A percentile compares a stretch with the other conserved stretches of the same genome.
Evolutionary conservation across 2,797 vertebrate species (phyloP).

Genomic region (Chelon auratus): DNA sequence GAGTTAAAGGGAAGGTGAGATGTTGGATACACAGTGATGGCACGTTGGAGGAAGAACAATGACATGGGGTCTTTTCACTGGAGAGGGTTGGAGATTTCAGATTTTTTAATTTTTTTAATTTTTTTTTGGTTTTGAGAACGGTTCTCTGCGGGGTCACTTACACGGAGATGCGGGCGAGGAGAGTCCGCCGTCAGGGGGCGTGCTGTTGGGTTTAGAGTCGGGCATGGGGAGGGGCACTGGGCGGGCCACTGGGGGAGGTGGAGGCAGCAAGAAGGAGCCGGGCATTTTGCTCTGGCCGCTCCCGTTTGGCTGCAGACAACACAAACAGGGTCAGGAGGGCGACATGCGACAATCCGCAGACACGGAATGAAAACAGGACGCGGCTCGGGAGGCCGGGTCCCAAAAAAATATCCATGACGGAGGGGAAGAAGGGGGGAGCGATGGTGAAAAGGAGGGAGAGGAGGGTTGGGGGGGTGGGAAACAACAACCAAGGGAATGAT

Average conservation of each 20-base stretch:
- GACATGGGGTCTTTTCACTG: conserved; percentile 60
- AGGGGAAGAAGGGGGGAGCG: conserved; percentile 31
- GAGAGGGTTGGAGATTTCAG: conserved; percentile 62
- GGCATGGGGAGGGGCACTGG: conserved; percentile 97
- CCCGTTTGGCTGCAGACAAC: conserved; percentile 96
- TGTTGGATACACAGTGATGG: conserved; percentile 67
- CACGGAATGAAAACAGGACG: conserved; percentile 79
- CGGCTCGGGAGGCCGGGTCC: conserved; percentile 69
- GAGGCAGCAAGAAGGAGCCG: conserved; percentile 97
- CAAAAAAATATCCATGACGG: conserved; percentile 79
- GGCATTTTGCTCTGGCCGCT: conserved; percentile 97
- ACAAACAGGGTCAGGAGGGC: conserved; percentile 91
- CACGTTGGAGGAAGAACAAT: conserved; percentile 68
- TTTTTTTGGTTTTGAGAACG: conserved; percentile 68
- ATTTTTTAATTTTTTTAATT: conserved; percentile 28
- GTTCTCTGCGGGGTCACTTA: conserved; percentile 89
- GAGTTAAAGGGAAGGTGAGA: conserved; percentile 51
- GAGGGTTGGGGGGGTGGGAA: conserved; percentile 68
- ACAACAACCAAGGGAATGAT: conserved; percentile 83
- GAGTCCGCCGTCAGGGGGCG: conserved; percentile 91
- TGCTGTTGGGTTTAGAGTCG: conserved; percentile 93
- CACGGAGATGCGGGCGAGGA: conserved; percentile 94
- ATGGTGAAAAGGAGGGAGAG: conserved; percentile 69
- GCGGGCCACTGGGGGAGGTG: conserved; percentile 96
- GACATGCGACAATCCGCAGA: conserved; percentile 82